Conservation (phyloP, 2,888 invertebrate genomes). For the Cinara cedri region DNA sequence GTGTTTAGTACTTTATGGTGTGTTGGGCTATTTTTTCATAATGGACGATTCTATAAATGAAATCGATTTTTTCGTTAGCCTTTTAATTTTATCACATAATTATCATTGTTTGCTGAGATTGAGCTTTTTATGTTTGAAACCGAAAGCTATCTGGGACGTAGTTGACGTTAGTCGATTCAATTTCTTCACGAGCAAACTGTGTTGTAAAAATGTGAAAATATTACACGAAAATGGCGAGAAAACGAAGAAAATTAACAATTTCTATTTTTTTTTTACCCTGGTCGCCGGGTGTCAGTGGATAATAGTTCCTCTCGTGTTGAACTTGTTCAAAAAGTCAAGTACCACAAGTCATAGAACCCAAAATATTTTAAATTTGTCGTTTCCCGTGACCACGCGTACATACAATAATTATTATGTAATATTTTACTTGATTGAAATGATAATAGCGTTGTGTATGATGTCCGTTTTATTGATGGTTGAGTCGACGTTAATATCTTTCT, state of each 20-base stretch:
- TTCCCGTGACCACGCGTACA: background rate
- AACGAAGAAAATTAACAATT: background rate
- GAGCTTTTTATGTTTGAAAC: no score
- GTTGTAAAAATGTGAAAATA: background rate
- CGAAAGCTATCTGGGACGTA: no score
- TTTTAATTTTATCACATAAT: no score
- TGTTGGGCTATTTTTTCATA: no score
- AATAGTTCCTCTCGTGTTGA: background rate
- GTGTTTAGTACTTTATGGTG: no score
- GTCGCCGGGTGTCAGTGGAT: background rate
- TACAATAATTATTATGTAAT: background rate
- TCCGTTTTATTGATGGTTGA: background rate
- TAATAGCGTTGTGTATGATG: background rate
- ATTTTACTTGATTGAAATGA: background rate
- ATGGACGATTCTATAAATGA: no score
- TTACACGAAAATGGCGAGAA: background rate
- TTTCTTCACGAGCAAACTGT: background rate
- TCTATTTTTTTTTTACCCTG: background rate
- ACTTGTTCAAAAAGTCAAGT: background rate
- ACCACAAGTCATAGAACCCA: background rate
- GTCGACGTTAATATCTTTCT: background rate
- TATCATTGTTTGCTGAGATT: no score
- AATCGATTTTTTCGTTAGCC: no score
- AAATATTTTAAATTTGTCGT: background rate
- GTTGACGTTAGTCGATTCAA: background rate